Base-by-base conservation (phyloP, 2,888 invertebrate genomes). In the Microctonus brassicae region DNA sequence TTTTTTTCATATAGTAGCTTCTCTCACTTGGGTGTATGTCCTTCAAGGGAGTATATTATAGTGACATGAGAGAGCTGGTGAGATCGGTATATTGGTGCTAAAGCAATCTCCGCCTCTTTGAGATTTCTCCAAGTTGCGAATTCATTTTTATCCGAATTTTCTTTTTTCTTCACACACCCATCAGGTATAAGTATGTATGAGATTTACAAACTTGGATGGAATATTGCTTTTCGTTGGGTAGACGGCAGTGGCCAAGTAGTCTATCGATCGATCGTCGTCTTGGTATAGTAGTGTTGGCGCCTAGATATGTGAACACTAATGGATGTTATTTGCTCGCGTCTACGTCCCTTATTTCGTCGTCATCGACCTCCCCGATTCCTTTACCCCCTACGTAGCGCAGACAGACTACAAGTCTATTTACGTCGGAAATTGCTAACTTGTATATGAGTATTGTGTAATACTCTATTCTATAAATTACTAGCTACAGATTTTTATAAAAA, bases 291-390 rank as follows among this genome's bases (percentile, higher is more conserved):
- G n/a, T n/a, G 39, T 62, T 63, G 62, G 53, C 33, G 58, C 29
- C 58, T 11, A 26, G 26, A 26, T 55, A 55, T 55, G 58, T 9
- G n/a, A 9, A 24, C 34, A 65, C 70, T 70, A 70, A 70, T 70
- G 65, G 70, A 70, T 65, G 65, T 61, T 61, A 70, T 66, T 65
- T 70, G 60, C 65, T 36, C 42, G 33, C 26, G 29, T 5, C 29
- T 29, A 29, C 29, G 7, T 29, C 7, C 7, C 3, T 7, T 29
- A 3, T 29, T 3, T 13, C 39, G 13, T 39, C 36, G 26, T 22
- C 52, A 2, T 17, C 63, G 17, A 13, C n/a, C n/a, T n/a, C n/a
- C 42, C 13, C 24, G 17, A 26, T 17, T 39, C 7, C 10, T 57
- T 13, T 29, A 1, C 11, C 29, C 20, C 20, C 62, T 24, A 6